Evolutionary conservation across 2,797 vertebrate genomes (phyloP).

Genomic region (Pseudochromis fuscus): DNA sequence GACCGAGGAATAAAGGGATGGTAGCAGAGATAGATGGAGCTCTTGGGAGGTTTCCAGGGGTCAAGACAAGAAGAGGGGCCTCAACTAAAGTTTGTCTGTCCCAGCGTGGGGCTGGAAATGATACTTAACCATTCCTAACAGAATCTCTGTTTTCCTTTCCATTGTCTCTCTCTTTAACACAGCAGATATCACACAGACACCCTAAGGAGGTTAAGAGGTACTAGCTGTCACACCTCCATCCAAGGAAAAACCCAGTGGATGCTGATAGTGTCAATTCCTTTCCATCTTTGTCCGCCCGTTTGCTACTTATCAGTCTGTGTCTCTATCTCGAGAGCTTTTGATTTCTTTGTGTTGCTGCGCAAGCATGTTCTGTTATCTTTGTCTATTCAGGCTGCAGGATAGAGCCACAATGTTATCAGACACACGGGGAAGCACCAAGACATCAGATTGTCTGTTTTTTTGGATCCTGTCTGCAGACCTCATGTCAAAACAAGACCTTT

Average conservation of each 20-base stretch:
- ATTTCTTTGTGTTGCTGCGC: conserved; percentile 27
- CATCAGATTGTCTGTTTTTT: conserved; percentile 19
- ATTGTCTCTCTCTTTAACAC: conserved; percentile 13
- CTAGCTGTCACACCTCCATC: conserved; percentile 51
- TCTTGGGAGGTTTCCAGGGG: conserved; percentile 50
- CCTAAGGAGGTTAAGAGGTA: conserved; percentile 40
- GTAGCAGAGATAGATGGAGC: conserved; percentile 36
- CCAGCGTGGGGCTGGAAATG: conserved; percentile 45
- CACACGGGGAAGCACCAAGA: conserved; percentile 30
- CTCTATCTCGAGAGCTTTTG: conserved; percentile 48
- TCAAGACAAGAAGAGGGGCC: conserved; percentile 49
- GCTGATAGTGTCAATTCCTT: conserved; percentile 56
- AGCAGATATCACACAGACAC: conserved; percentile 34
- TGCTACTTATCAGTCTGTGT: conserved; percentile 53
- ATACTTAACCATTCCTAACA: conserved; percentile 32
- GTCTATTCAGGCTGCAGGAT: conserved; percentile 54
- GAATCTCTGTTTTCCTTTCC: conserved; percentile 9
- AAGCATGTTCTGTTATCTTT: conserved; percentile 58
- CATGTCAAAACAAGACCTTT: conserved; percentile 50
- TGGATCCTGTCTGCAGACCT: conserved; percentile 39
- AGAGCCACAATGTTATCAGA: conserved; percentile 67
- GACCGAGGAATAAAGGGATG: conserved; percentile 29
- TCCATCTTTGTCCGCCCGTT: conserved; percentile 35
- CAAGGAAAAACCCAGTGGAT: conserved; percentile 15
- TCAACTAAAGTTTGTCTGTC: conserved; percentile 43